Conservation (phyloP, 37 sponge, comb jelly and placozoan species). For the Axinella damicornis region DNA sequence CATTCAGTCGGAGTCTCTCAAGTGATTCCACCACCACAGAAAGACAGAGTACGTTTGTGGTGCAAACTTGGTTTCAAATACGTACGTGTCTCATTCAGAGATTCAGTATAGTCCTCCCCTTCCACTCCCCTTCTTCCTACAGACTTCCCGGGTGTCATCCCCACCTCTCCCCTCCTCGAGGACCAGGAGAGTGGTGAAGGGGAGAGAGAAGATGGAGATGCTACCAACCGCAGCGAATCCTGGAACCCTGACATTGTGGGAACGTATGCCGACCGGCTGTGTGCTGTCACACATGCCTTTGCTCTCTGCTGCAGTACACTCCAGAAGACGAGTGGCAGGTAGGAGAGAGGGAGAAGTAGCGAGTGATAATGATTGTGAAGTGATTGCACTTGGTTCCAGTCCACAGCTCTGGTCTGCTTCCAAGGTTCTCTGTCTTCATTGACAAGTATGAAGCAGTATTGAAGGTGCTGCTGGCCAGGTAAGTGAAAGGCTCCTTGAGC, state of each 20-base stretch:
- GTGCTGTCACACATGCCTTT: slow-evolving; percentile 88
- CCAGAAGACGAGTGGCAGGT: slow-evolving; percentile 46
- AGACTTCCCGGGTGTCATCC: background rate
- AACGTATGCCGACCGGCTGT: slow-evolving; percentile 85
- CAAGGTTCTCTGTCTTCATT: slow-evolving; percentile 60
- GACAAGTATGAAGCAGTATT: slow-evolving; percentile 77
- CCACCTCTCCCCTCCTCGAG: too few species aligned
- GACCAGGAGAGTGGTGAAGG: background rate
- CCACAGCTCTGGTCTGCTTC: slow-evolving; percentile 43
- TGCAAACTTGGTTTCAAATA: too few species aligned
- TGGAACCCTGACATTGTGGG: slow-evolving; percentile 38
- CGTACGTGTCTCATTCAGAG: too few species aligned
- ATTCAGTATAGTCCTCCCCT: too few species aligned
- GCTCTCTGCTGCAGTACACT: slow-evolving; percentile 71
- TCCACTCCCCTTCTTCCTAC: slow-evolving; percentile 2
- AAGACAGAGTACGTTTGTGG: too few species aligned
- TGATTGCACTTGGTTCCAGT: background rate
- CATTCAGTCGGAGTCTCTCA: slow-evolving; percentile 26
- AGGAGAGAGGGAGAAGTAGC: too few species aligned
- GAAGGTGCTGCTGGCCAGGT: slow-evolving; percentile 83
- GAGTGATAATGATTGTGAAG: background rate
- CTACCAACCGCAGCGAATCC: background rate
- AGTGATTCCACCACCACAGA: too few species aligned
- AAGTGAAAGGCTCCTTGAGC: too few species aligned
- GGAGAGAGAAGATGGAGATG: background rate